These are phyloP conservation scores for Sisyra terminalis DNA, from an alignment of 2,888 invertebrate genomes.

Conservation along the genomic window DNA sequence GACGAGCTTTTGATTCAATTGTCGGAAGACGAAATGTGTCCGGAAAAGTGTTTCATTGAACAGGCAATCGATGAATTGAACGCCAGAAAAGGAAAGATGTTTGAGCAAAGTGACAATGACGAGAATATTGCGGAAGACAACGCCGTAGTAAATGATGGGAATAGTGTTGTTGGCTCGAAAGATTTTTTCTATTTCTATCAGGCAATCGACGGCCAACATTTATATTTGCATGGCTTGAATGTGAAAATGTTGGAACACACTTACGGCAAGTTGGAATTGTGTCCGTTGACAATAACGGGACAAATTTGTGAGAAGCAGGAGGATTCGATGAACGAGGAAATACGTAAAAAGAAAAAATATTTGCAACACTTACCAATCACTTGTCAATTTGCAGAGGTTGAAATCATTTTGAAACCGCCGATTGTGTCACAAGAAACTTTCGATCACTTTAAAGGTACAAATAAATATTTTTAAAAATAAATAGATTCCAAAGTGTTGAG, in stretches of 20 bases:
- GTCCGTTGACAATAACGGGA: conserved; percentile 57
- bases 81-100: conserved; percentile 29
- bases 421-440: conserved; percentile 51
- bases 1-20: conserved; percentile 45
- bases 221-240: conserved; percentile 82
- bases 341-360: conserved; percentile 57
- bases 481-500: neutral
- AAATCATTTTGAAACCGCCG: conserved; percentile 63
- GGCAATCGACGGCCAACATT: conserved; percentile 82
- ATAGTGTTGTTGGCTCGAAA: conserved; percentile 16
- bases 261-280: conserved; percentile 65
- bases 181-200: conserved; percentile 71
- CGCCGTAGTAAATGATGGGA: conserved; percentile 8
- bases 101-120: conserved; percentile 8
- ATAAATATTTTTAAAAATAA: conserved; percentile 6
- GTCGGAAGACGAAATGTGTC: conserved; percentile 48
- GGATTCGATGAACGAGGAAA: conserved; percentile 68
- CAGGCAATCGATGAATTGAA: conserved; percentile 59
- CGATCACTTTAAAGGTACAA: conserved; percentile 47
- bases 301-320: conserved; percentile 77
- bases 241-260: conserved; percentile 74
- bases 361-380: conserved; percentile 79
- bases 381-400: conserved; percentile 80
- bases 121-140: conserved; percentile 6
- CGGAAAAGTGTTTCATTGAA: conserved; percentile 74